phyloP scores from a whole-genome alignment of 2,113 vertebrate genomes.

The Odobenus rosmarus region DNA sequence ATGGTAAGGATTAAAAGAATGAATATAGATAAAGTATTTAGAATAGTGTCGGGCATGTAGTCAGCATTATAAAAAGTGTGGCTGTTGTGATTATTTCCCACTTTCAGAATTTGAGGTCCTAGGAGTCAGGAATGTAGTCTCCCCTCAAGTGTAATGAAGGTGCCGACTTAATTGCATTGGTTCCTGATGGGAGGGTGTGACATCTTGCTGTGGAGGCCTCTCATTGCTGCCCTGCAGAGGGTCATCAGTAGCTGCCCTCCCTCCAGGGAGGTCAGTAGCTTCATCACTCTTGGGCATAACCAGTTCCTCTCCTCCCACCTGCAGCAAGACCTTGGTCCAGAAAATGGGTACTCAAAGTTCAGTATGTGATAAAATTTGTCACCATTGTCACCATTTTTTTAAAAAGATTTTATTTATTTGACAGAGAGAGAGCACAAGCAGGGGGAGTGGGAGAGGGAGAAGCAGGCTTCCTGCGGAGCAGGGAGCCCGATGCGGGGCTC shows the following conservation, averaged over 20 bases:
- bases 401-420: too few species aligned
- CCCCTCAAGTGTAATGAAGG: background rate
- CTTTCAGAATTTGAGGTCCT: background rate
- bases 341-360: background rate
- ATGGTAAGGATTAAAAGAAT: background rate
- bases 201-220: background rate
- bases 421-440: too few species aligned
- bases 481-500: too few species aligned
- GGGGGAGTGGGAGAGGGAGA: too few species aligned
- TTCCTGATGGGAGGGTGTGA: background rate
- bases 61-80: background rate
- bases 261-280: background rate
- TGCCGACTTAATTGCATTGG: background rate
- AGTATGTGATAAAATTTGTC: background rate
- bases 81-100: background rate
- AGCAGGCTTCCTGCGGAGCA: too few species aligned
- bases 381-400: background rate
- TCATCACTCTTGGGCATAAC: background rate
- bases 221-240: background rate
- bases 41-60: background rate
- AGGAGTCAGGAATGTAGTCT: background rate
- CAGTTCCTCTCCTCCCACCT: rapidly evolving
- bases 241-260: background rate
- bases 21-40: background rate
- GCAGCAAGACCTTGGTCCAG: background rate